Evolutionary conservation across 2,888 invertebrate genomes (phyloP).

Genomic region (Idaea straminata): DNA sequence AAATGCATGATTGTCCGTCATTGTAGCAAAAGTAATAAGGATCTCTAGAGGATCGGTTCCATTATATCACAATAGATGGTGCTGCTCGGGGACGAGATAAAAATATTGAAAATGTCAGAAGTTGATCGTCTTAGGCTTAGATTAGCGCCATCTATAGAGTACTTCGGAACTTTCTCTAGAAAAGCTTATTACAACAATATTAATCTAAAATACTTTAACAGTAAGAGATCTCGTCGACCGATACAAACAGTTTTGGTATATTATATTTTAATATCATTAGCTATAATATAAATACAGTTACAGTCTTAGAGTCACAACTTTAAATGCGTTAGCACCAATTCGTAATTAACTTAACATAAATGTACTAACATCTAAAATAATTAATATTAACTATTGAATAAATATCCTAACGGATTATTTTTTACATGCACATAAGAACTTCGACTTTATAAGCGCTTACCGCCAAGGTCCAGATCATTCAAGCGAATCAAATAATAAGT

Average conservation of each 20-base stretch:
- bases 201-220: slow-evolving; percentile 14
- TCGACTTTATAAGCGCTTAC: neutral
- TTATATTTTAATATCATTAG: slow-evolving; percentile 24
- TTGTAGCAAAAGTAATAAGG: neutral
- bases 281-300: slow-evolving; percentile 31
- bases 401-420: neutral
- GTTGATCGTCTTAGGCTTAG: too few relatives aligned
- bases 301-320: slow-evolving; percentile 61
- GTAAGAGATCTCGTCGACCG: slow-evolving; percentile 23
- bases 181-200: slow-evolving; percentile 4
- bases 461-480: neutral
- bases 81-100: too few relatives aligned
- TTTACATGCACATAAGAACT: neutral
- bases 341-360: slow-evolving; percentile 19
- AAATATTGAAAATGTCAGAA: too few relatives aligned
- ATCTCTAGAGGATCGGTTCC: neutral
- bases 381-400: neutral
- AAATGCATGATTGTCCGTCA: neutral
- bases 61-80: too few relatives aligned
- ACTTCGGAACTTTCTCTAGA: neutral
- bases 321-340: slow-evolving; percentile 45
- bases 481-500: neutral
- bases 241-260: slow-evolving; percentile 34
- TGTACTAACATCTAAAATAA: neutral
- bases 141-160: too few relatives aligned